Evolutionary conservation across 2,888 invertebrate genomes (phyloP).

Genomic region (Acronicta alni): DNA sequence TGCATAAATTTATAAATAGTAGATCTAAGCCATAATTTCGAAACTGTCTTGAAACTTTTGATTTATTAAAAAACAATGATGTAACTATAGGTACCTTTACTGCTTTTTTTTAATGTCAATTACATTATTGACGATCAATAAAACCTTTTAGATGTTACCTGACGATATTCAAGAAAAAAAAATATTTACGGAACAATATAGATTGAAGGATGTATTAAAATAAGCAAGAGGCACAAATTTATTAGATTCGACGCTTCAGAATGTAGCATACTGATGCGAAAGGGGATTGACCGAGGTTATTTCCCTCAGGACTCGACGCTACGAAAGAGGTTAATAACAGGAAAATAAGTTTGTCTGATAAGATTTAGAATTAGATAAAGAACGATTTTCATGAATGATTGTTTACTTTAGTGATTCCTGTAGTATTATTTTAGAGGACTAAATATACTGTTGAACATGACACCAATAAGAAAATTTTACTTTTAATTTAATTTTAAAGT

Average conservation of each 20-base stretch:
- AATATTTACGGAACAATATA: constrained; percentile 19
- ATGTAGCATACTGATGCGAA: constrained; percentile 63
- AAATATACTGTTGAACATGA: constrained; percentile 18
- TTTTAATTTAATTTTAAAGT: constrained; percentile 46
- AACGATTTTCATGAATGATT: constrained; percentile 17
- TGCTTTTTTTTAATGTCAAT: too few species aligned
- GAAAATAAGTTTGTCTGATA: constrained; percentile 55
- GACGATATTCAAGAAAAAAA: background rate
- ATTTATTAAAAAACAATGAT: too few species aligned
- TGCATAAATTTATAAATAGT: background rate
- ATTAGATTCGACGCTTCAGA: constrained; percentile 60
- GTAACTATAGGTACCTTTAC: too few species aligned
- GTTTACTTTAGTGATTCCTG: constrained; percentile 10
- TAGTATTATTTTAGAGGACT: constrained; percentile 31
- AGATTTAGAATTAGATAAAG: constrained; percentile 36
- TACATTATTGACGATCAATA: background rate
- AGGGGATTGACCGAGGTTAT: constrained; percentile 74
- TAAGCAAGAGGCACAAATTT: constrained; percentile 38
- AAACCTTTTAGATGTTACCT: constrained; percentile 9
- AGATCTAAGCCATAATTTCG: too few species aligned
- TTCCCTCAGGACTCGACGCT: constrained; percentile 67
- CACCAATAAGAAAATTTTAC: constrained; percentile 27
- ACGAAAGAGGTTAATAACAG: constrained; percentile 56
- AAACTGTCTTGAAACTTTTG: too few species aligned
- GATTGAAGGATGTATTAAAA: constrained; percentile 26